A percentile compares a stretch with the other conserved stretches of the same genome.
These are phyloP conservation scores for Eudorcas thomsonii DNA, from an alignment of 2,113 vertebrate species.

Conservation along the genomic window DNA sequence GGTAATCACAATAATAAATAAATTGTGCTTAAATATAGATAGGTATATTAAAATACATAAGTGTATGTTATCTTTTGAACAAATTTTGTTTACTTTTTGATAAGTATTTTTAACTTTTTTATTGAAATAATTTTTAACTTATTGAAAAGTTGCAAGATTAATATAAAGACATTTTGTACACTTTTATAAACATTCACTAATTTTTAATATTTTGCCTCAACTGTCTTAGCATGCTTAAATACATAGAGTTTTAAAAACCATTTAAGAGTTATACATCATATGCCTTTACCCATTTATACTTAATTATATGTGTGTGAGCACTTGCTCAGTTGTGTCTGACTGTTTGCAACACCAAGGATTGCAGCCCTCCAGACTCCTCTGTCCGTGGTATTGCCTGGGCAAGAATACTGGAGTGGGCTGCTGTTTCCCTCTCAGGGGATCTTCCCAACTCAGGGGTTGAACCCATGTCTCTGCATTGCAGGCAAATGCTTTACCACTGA, in stretches of 20 bases:
- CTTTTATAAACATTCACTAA: background rate
- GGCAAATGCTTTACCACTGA: background rate
- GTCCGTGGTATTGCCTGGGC: background rate
- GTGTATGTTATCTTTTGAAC: background rate
- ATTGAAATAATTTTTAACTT: background rate
- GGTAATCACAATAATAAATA: background rate
- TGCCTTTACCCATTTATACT: background rate
- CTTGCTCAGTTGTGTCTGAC: background rate
- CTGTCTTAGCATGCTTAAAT: background rate
- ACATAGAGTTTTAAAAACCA: background rate
- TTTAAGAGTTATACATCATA: background rate
- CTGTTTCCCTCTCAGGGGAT: background rate
- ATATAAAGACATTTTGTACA: background rate
- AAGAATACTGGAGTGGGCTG: background rate
- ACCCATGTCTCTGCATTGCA: background rate
- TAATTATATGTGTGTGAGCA: background rate
- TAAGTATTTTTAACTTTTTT: background rate
- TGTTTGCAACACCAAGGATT: background rate
- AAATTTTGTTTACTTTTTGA: background rate
- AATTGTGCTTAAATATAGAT: background rate
- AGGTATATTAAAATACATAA: background rate
- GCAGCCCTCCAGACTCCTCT: background rate
- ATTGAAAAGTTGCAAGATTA: background rate
- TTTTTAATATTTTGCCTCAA: background rate
- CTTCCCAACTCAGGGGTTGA: background rate